A percentile compares a stretch with the other conserved stretches of the same genome.
Conservation (phyloP, 2,113 vertebrate genomes). For the Xiphorhynchus elegans region DNA sequence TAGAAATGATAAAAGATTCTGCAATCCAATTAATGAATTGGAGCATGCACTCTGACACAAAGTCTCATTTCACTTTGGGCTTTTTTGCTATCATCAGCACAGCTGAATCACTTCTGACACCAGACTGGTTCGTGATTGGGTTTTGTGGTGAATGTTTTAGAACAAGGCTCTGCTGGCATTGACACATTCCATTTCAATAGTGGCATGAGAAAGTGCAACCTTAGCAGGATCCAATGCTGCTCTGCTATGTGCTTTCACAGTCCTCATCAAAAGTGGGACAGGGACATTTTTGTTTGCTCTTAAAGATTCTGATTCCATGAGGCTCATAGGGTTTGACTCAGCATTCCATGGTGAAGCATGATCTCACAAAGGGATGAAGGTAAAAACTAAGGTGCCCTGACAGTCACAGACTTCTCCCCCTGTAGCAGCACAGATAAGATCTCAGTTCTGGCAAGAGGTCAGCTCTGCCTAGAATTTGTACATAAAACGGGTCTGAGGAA, state of each 20-base stretch:
- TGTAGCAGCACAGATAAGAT: not conserved
- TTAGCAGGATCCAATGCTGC: rapidly evolving
- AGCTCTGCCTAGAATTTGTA: not conserved
- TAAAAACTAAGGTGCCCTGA: not conserved
- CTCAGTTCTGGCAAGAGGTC: not conserved
- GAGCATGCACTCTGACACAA: not conserved
- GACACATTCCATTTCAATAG: not conserved
- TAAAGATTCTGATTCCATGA: not conserved
- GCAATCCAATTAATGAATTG: not conserved
- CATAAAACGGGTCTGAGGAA: not conserved
- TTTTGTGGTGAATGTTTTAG: not conserved
- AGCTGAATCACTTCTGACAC: not conserved
- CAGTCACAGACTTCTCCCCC: rapidly evolving
- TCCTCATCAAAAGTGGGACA: not conserved
- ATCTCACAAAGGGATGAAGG: not conserved
- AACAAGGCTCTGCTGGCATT: not conserved
- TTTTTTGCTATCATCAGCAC: not conserved
- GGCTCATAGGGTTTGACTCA: not conserved
- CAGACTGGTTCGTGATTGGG: not conserved
- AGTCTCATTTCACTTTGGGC: not conserved
- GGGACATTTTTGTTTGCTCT: not conserved
- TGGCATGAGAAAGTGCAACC: not conserved
- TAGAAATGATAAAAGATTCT: not conserved
- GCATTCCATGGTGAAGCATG: not conserved
- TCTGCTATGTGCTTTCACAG: not conserved